Evolutionary conservation across 1,140 invertebrate genomes (phyloP).

Genomic region (Pogonomyrmex barbatus): DNA sequence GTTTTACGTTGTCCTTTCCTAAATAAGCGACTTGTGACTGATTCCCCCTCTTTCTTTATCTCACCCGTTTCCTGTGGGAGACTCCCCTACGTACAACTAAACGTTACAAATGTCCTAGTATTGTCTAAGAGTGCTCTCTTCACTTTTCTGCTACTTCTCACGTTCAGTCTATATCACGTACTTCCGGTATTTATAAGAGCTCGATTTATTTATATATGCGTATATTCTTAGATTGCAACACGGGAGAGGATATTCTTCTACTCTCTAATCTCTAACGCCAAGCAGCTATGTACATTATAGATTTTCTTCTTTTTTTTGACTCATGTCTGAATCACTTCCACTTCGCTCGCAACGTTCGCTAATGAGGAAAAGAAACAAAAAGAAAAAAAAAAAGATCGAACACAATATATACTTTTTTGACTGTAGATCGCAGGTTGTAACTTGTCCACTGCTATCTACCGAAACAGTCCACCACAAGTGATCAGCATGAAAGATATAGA

Average conservation of each 20-base stretch:
- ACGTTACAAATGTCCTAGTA: slow-evolving; percentile 77
- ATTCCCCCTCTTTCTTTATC: not conserved
- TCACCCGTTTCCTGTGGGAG: not conserved
- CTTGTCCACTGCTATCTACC: slow-evolving; percentile 23
- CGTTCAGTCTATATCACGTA: slow-evolving; percentile 78
- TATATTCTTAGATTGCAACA: slow-evolving; percentile 51
- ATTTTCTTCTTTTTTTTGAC: slow-evolving; percentile 33
- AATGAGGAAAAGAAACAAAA: not conserved
- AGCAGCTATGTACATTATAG: slow-evolving; percentile 73
- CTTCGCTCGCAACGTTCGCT: slow-evolving; percentile 11
- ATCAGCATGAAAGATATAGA: not conserved
- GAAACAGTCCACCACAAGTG: not conserved
- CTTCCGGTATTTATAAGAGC: slow-evolving; percentile 74
- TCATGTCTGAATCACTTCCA: slow-evolving; percentile 42
- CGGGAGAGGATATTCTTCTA: slow-evolving; percentile 29
- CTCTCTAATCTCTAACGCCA: slow-evolving; percentile 59
- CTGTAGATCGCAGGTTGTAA: slow-evolving; percentile 50
- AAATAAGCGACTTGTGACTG: slow-evolving; percentile 67
- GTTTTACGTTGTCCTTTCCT: slow-evolving; percentile 75
- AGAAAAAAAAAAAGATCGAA: slow-evolving; percentile 27
- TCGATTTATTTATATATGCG: slow-evolving; percentile 58
- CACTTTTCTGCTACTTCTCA: slow-evolving; percentile 66
- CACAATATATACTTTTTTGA: slow-evolving; percentile 62
- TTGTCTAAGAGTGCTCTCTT: slow-evolving; percentile 81
- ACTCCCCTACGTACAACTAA: slow-evolving; percentile 70